Conservation (phyloP, 2,113 vertebrate genomes). For the Callorhinus ursinus region DNA sequence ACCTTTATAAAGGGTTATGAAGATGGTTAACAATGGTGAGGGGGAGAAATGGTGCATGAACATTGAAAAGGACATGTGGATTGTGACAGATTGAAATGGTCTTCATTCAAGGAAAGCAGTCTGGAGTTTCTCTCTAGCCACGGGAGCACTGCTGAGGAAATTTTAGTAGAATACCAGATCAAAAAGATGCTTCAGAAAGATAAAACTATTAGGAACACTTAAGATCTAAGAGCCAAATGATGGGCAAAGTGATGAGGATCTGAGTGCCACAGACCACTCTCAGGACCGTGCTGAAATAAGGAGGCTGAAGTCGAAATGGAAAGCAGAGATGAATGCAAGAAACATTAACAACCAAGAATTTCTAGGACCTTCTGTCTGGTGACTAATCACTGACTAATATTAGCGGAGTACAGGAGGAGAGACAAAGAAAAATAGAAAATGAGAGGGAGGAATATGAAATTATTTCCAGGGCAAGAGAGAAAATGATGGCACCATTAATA, state of each 20-base stretch:
- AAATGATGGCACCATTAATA: slow-evolving; percentile 53
- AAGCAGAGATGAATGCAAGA: not conserved
- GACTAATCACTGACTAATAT: slow-evolving; percentile 68
- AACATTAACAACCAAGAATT: slow-evolving; percentile 32
- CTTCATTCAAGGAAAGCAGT: not conserved
- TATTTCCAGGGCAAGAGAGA: slow-evolving; percentile 62
- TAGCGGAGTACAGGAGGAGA: slow-evolving; percentile 33
- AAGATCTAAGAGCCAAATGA: not conserved
- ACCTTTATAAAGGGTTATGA: not conserved
- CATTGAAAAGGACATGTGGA: not conserved
- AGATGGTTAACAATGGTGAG: not conserved
- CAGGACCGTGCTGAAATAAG: not conserved
- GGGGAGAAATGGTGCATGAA: not conserved
- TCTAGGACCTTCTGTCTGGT: slow-evolving; percentile 33
- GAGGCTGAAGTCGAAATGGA: not conserved
- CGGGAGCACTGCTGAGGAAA: not conserved
- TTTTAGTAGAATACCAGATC: not conserved
- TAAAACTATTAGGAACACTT: not conserved
- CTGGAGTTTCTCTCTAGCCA: not conserved
- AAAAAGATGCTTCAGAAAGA: not conserved
- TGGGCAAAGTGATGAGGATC: not conserved
- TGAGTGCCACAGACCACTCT: not conserved
- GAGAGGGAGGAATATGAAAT: slow-evolving; percentile 73
- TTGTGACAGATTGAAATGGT: not conserved
- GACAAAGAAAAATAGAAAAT: slow-evolving; percentile 71